phyloP scores from a whole-genome alignment of 2,888 invertebrate genomes.

The Morpho achilles region DNA sequence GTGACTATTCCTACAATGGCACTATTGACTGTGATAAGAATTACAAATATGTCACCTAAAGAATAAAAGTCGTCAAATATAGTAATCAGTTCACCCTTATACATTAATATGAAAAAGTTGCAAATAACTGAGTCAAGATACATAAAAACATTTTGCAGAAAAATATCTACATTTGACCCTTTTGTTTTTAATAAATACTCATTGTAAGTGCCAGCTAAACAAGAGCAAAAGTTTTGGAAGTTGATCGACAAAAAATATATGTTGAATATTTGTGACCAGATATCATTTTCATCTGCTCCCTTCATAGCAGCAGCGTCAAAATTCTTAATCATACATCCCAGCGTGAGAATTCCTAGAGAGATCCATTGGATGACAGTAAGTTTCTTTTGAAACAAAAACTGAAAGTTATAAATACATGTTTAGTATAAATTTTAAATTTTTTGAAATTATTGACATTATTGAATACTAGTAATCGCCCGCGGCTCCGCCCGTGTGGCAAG shows the following conservation, averaged over 20 bases:
- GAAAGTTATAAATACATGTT: constrained; percentile 40
- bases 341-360: constrained; percentile 90
- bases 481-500: too few relatives aligned
- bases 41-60: constrained; percentile 83
- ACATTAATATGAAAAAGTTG: constrained; percentile 85
- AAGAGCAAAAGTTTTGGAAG: constrained; percentile 93
- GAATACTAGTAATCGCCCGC: too few relatives aligned
- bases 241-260: constrained; percentile 83
- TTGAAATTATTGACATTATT: too few relatives aligned
- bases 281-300: constrained; percentile 41
- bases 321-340: constrained; percentile 95
- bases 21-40: constrained; percentile 92
- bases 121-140: constrained; percentile 96
- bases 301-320: constrained; percentile 75
- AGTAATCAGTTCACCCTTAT: constrained; percentile 81
- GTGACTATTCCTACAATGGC: constrained; percentile 95
- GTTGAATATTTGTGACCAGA: constrained; percentile 68
- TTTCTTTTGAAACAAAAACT: constrained; percentile 92
- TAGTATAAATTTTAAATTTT: background rate
- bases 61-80: constrained; percentile 80
- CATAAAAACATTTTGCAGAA: constrained; percentile 97
- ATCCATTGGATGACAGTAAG: constrained; percentile 92
- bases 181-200: constrained; percentile 94
- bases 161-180: constrained; percentile 91
- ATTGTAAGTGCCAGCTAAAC: constrained; percentile 96